These are phyloP conservation scores for Pseudochromis fuscus DNA, from an alignment of 2,797 vertebrate species.

Conservation along the genomic window DNA sequence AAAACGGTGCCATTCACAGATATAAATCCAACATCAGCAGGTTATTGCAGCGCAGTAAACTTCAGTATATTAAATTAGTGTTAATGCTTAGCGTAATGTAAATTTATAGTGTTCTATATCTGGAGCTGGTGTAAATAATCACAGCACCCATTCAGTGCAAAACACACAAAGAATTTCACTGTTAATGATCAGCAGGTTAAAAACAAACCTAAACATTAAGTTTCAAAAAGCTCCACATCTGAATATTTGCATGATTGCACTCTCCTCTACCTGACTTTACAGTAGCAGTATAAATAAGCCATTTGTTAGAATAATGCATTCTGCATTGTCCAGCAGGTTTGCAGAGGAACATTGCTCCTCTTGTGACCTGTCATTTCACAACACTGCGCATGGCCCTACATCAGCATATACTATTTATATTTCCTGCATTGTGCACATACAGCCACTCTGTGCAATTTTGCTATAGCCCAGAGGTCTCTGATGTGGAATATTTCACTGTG, in stretches of 20 bases:
- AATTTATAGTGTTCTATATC: slow-evolving; percentile 33
- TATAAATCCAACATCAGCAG: slow-evolving; percentile 53
- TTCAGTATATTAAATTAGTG: slow-evolving; percentile 52
- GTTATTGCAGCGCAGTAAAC: slow-evolving; percentile 52
- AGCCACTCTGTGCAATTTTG: slow-evolving; percentile 64
- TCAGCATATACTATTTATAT: slow-evolving; percentile 84
- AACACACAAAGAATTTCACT: slow-evolving; percentile 1
- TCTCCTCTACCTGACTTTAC: background rate
- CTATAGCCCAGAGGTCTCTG: slow-evolving; percentile 52
- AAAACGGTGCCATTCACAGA: slow-evolving; percentile 33
- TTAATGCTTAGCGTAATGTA: slow-evolving; percentile 45
- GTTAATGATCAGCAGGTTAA: background rate
- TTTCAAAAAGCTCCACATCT: slow-evolving; percentile 9
- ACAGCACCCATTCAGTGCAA: background rate
- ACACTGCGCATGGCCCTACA: slow-evolving; percentile 68
- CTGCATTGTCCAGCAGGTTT: slow-evolving; percentile 70
- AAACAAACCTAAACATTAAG: slow-evolving; percentile 9
- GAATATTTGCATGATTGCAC: slow-evolving; percentile 29
- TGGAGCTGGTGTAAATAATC: slow-evolving; percentile 27
- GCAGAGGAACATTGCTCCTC: slow-evolving; percentile 49
- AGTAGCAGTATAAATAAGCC: slow-evolving; percentile 41
- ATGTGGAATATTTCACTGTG: slow-evolving; percentile 44
- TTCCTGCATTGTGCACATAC: slow-evolving; percentile 73
- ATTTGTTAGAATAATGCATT: slow-evolving; percentile 56
- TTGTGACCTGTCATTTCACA: slow-evolving; percentile 54